Conservation (phyloP, 1,140 invertebrate genomes). For the Drosophila asahinai region DNA sequence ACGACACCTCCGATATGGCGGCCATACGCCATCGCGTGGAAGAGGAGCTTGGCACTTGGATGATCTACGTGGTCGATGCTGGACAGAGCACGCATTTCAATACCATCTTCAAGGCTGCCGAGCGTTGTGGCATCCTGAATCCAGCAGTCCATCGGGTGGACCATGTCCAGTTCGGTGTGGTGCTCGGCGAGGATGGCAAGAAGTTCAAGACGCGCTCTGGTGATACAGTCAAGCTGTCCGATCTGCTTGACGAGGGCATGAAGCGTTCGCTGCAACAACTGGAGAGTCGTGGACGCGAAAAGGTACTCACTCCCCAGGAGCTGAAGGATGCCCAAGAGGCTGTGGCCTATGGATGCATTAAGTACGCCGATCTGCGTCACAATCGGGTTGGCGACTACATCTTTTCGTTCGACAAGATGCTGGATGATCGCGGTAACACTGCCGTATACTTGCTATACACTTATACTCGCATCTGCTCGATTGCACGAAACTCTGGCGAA, state of each 20-base stretch:
- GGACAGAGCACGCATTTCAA: constrained; percentile 97
- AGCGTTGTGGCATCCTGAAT: constrained; percentile 90
- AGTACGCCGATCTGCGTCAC: constrained; percentile 98
- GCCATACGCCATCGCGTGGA: constrained; percentile 94
- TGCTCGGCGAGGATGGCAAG: constrained; percentile 99
- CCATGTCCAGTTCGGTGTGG: constrained; percentile 98
- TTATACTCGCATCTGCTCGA: constrained; percentile 96
- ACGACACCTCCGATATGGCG: constrained; percentile 99
- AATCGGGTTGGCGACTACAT: constrained; percentile 98
- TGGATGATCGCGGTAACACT: constrained; percentile 99
- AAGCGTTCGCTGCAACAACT: constrained; percentile 94
- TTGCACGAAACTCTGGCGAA: constrained; percentile 92
- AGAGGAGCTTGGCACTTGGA: constrained; percentile 95
- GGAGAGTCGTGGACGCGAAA: constrained; percentile 95
- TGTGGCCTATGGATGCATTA: constrained; percentile 99
- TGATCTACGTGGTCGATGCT: constrained; percentile 98
- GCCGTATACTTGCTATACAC: constrained; percentile 99
- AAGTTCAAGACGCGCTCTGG: constrained; percentile 99
- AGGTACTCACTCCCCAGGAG: constrained; percentile 93
- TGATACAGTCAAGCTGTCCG: constrained; percentile 95
- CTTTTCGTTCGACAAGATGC: constrained; percentile 99
- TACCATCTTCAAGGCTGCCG: constrained; percentile 90
- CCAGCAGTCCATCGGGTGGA: constrained; percentile 90
- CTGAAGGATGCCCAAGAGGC: constrained; percentile 94
- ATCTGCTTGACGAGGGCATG: constrained; percentile 98